These are phyloP conservation scores for Xylota segnis DNA, from an alignment of 2,888 invertebrate species.

Conservation along the genomic window DNA sequence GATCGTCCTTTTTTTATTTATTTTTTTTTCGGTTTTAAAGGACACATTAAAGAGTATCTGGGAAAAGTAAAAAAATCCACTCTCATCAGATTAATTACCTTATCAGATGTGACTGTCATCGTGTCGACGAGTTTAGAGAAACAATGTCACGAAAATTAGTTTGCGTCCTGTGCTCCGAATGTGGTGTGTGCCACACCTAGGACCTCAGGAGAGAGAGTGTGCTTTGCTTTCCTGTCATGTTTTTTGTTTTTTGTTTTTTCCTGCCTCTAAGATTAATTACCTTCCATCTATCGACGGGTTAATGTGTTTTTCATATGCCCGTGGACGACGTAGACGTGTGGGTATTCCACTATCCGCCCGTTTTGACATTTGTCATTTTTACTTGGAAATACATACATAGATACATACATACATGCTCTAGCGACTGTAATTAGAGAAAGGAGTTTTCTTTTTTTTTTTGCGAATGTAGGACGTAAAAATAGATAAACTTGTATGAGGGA, in stretches of 20 bases:
- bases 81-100: conserved; percentile 65
- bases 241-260: conserved; percentile 1
- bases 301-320: conserved; percentile 66
- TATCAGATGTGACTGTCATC: conserved; percentile 60
- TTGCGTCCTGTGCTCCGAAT: conserved; percentile 10
- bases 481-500: conserved; percentile 12
- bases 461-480: conserved; percentile 55
- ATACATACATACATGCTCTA: conserved; percentile 25
- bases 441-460: conserved; percentile 26
- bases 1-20: conserved; percentile 15
- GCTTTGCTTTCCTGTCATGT: conserved; percentile 63
- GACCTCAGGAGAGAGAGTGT: conserved; percentile 12
- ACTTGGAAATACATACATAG: conserved; percentile 6
- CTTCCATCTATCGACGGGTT: conserved; percentile 64
- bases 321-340: conserved; percentile 29
- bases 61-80: background rate
- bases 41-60: conserved; percentile 13
- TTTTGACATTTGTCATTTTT: conserved; percentile 64
- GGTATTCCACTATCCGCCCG: conserved; percentile 30
- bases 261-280: conserved; percentile 62
- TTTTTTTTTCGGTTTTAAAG: background rate
- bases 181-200: conserved; percentile 46
- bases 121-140: conserved; percentile 45
- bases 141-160: conserved; percentile 64
- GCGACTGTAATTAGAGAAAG: conserved; percentile 67